These are phyloP conservation scores for Chiloscyllium plagiosum DNA, from an alignment of 2,113 vertebrate species.

Conservation along the genomic window DNA sequence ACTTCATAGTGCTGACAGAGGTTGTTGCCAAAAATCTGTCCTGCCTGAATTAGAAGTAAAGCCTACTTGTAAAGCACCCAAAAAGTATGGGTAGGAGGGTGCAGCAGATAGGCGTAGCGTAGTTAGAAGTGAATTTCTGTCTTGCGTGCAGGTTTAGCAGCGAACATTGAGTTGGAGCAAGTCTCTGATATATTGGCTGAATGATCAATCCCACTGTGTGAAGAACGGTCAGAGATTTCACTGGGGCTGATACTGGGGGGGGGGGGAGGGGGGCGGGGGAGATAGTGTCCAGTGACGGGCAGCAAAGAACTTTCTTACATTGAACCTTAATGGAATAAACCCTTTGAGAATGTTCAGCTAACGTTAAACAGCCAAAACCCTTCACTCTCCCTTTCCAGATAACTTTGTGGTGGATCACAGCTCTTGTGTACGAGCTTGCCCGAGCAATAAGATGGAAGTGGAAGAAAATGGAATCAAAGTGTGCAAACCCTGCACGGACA, in stretches of 20 bases:
- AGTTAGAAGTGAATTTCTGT: background rate
- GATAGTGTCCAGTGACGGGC: background rate
- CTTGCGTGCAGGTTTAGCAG: background rate
- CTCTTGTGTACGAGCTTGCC: conserved; percentile 91
- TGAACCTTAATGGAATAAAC: background rate
- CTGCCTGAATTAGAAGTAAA: background rate
- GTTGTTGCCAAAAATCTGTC: background rate
- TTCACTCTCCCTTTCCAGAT: conserved; percentile 57
- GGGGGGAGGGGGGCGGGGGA: no score
- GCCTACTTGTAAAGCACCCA: background rate
- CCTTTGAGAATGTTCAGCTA: background rate
- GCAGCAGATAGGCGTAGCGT: background rate
- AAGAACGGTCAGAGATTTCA: background rate
- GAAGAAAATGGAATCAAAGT: conserved; percentile 94
- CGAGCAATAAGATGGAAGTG: conserved; percentile 96
- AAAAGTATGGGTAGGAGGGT: background rate
- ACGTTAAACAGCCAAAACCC: background rate
- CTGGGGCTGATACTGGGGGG: background rate
- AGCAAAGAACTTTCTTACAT: background rate
- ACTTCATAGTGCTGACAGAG: background rate
- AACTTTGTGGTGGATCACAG: conserved; percentile 98
- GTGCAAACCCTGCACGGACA: conserved; percentile 95
- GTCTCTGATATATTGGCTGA: background rate
- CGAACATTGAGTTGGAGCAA: background rate
- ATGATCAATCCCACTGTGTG: background rate